Base-by-base conservation (phyloP, 2,797 vertebrate species). In the Pangasius larnaudii region DNA sequence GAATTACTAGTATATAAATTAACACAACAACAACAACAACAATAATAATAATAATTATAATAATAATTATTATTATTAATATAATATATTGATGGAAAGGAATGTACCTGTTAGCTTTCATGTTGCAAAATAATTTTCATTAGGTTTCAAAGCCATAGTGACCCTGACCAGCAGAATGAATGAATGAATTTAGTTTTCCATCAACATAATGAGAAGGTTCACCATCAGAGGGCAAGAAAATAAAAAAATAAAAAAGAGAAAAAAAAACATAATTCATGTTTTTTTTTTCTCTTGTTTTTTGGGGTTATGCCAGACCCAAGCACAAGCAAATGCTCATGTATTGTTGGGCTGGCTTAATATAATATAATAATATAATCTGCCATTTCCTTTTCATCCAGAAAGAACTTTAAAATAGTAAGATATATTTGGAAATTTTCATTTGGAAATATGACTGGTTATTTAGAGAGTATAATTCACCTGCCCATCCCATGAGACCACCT, bases 361-460 rank as follows among this genome's bases (percentile, higher is more conserved):
- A 39, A 39, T 39, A 39, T 39, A 39, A 39, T 39, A 39, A 39
- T 39, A 39, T 71, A 24, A 72, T 33, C 8, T 53, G 49, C 30
- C 72, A 75, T 46, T 39, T 33, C 16, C 10, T 78, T 78, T 78
- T 56, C 18, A 56, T 22, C n/a, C 30, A 56, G 9, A 78, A 53
- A 5, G n/a, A 56, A 24, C 18, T 0, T 58, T 36, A 79, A 79
- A 36, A 58, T 79, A 58, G 18, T 24, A 79, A 36, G 51, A 3
- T 13, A 79, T 79, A 42, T 6, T 42, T 42, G 39, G 39, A 42
- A 42, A 42, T 42, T 42, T 19, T 72, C 78, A 36, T 86, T 72
- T 84, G 85, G 84, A 65, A 51, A 89, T 88, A 78, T 83, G 74
- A 33, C 61, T 39, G 71, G 61, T 81, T 89, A 87, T 91, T 91